Evolutionary conservation across 2,113 vertebrate species (phyloP).

Genomic region (Peromyscus maniculatus): DNA sequence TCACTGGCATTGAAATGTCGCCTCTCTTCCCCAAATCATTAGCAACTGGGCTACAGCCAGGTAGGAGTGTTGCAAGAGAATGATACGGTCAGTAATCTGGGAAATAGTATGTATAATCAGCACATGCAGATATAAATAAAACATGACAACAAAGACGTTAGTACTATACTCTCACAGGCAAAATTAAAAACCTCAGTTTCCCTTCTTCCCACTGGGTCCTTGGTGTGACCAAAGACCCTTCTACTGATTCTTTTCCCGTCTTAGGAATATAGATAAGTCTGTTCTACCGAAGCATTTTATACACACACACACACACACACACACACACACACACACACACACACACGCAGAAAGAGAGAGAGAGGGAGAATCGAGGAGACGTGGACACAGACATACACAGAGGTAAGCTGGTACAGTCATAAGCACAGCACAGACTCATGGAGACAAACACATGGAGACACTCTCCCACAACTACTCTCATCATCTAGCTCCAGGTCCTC

Average conservation of each 20-base stretch:
- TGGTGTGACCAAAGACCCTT: neutral
- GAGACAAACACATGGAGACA: neutral
- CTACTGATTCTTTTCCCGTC: neutral
- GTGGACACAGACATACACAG: neutral
- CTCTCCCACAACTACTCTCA: fast-evolving
- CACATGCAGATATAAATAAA: neutral
- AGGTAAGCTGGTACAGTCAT: neutral
- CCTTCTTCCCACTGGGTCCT: neutral
- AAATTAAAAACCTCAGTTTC: neutral
- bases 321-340: no score
- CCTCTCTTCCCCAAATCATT: neutral
- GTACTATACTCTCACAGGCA: neutral
- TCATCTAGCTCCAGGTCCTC: neutral
- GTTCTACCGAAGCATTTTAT: neutral
- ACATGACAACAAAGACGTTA: neutral
- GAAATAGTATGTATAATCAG: neutral
- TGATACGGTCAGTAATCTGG: neutral
- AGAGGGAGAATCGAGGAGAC: neutral
- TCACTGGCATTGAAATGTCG: conserved; percentile 3
- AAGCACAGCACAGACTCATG: neutral
- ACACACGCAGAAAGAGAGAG: neutral
- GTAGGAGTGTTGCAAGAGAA: neutral
- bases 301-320: neutral
- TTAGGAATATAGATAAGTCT: neutral
- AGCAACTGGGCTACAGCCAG: neutral